Evolutionary conservation across 2,113 vertebrate species (phyloP), one percentile per base, ranked within the genome.

Genomic region (Erythrocercus mccallii): DNA sequence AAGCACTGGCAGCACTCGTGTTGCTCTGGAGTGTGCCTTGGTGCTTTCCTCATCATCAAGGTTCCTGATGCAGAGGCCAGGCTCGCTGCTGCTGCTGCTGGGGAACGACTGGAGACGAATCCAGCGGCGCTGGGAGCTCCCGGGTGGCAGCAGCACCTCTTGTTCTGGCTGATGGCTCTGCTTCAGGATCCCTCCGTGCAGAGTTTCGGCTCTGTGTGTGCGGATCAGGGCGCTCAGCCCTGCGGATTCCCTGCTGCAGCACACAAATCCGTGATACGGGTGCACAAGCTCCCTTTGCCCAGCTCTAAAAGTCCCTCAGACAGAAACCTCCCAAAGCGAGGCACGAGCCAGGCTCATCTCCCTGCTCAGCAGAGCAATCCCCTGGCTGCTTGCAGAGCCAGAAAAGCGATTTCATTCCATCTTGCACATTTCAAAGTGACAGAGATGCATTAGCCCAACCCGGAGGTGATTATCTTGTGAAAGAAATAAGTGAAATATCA

Each of bases 181-280:
- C 1, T 25, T 30, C 4, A 21, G n/a, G 50, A 13, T 7, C 7
- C 2, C 11, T 2, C 31, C 11, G 0, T 6, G 3, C 3, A 2
- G n/a, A 8, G n/a, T 25, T 20, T 11, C 1, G 37, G 8, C 5
- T 1, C n/a, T 0, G 2, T 15, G 20, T 8, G 56, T 70, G 28
- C 37, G 3, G 51, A 6, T 28, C 1, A 8, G 38, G 15, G 31
- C 24, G 0, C 40, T 48, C 14, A 0, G 9, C 62, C 22, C 0
- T 1, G 9, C 44, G 2, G 1, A 4, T 33, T 30, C 38, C 8
- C 42, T 37, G 7, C 64, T 18, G 65, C 6, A 35, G 44, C 15
- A 1, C 51, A 0, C 3, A 4, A 2, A 2, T 14, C 74, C 1
- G 0, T 12, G 57, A 0, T 7, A 2, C 48, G 35, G 74, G 65